Base-by-base conservation (phyloP, 2,888 invertebrate genomes). In the Perdita meconis region DNA sequence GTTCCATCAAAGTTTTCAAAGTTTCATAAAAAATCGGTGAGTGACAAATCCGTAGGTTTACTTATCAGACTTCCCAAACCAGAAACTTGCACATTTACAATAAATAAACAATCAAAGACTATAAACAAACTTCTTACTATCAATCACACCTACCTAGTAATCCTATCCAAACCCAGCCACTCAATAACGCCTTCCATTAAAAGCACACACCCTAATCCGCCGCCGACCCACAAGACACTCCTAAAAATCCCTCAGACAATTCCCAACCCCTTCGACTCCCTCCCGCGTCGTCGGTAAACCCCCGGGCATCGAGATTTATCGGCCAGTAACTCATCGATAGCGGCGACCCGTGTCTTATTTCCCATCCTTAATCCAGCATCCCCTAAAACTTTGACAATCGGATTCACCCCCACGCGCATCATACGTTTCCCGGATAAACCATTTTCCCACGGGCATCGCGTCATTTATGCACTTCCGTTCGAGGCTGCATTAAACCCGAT, bases 401-500 rank as follows among this genome's bases (percentile, higher is more conserved):
- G 61, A 47, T 70, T 56, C 30, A 6, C 1, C 24, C 13, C 16
- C 47, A n/a, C 55, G 16, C 44, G 70, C 38, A 5, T 12, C 38
- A 12, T 44, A 56, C 36, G 22, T 50, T 68, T 40, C 40, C 10
- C 36, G 64, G 40, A 44, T 71, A 65, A 65, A 75, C 19, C 60
- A 44, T 65, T 24, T 44, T 47, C 65, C 56, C 57, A 59, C 55
- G 51, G 69, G 50, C 38, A 73, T 44, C 44, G 65, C 44, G 71
- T 57, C 71, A 68, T 80, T 84, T 72, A 82, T 80, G 75, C 71
- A 75, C 67, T 84, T 78, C 67, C 69, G 71, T 69, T 61, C 73
- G 77, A 67, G 69, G 63, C 34, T 69, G 65, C 61, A 74, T 78
- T 84, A 80, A 72, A 75, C 66, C 67, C 59, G 77, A 74, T 84